Base-by-base conservation (phyloP, 2,797 vertebrate species). In the Centropyge bicolor region DNA sequence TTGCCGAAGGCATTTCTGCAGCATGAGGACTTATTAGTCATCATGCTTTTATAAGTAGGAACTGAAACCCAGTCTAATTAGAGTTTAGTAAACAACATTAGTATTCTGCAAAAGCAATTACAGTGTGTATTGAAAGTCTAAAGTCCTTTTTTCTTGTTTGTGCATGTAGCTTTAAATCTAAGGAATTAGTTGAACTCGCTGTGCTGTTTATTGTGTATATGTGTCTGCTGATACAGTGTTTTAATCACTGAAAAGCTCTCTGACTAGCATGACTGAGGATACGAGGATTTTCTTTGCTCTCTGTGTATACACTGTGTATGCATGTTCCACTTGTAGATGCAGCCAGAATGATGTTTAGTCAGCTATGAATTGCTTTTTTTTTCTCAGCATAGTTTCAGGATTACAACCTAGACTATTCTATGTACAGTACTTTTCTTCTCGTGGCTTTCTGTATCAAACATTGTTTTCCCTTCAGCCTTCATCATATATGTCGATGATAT, bases 261-360 rank as follows among this genome's bases (percentile, higher is more conserved):
- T 16, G 48, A 78, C 1, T 7, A n/a, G 35, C 87, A 38, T 84
- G 74, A 74, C 67, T 38, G 70, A 76, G 40, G 19, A 69, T 24
- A 51, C 38, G 56, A 52, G 60, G 12, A 20, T 45, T 76, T 66
- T 66, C 41, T 56, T 63, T 31, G 27, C 7, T 46, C 13, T 19
- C 6, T 60, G 11, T 16, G 43, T 17, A 74, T 17, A 74, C n/a
- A 52, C 5, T 17, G 20, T 40, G 16, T 17, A 17, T 55, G 8
- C 22, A 16, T 49, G 41, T 57, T 74, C 45, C 71, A 76, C 85
- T 89, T 57, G 36, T 60, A 54, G 38, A 20, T 70, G 70, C 64
- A 73, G 17, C 71, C 46, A 61, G 8, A 0, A 3, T 52, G 69
- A 73, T 9, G 0, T 31, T 59, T 31, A 41, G 9, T 73, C 59